These are phyloP conservation scores for Melinaea marsaeus DNA, from an alignment of 2,888 invertebrate genomes.

Conservation along the genomic window DNA sequence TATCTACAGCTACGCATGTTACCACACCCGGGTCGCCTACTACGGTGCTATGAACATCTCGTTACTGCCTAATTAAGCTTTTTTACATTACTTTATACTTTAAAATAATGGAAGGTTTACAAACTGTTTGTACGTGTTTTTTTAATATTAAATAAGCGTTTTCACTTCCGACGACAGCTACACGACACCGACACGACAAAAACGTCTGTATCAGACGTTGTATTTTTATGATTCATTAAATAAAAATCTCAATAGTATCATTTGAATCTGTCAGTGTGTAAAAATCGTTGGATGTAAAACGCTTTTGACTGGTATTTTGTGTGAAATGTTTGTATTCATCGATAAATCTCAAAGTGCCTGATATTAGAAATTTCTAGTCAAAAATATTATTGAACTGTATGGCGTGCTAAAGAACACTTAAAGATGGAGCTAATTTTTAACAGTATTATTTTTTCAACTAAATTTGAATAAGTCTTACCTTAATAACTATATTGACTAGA, in stretches of 20 bases:
- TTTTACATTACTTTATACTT: conserved; percentile 31
- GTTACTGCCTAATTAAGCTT: conserved; percentile 29
- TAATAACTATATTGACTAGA: too few species aligned
- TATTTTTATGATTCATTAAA: too few species aligned
- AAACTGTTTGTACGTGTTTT: conserved; percentile 10
- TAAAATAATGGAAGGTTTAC: conserved; percentile 23
- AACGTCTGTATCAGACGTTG: too few species aligned
- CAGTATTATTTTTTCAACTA: too few species aligned
- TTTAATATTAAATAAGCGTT: conserved; percentile 9
- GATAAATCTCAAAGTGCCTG: conserved; percentile 7
- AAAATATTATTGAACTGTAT: not conserved
- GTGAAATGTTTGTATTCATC: conserved; percentile 1
- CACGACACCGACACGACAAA: too few species aligned
- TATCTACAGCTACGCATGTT: not conserved
- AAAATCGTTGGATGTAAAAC: not conserved
- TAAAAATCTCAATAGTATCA: too few species aligned
- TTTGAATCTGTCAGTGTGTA: too few species aligned
- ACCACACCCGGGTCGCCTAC: not conserved
- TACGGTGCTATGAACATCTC: conserved; percentile 14
- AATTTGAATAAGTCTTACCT: too few species aligned
- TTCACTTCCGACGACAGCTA: not conserved
- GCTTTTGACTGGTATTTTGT: not conserved
- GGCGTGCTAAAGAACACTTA: too few species aligned
- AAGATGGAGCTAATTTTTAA: too few species aligned
- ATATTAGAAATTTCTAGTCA: conserved; percentile 13